Evolutionary conservation across 2,113 vertebrate species (phyloP).

Genomic region (Accipiter virgatus): DNA sequence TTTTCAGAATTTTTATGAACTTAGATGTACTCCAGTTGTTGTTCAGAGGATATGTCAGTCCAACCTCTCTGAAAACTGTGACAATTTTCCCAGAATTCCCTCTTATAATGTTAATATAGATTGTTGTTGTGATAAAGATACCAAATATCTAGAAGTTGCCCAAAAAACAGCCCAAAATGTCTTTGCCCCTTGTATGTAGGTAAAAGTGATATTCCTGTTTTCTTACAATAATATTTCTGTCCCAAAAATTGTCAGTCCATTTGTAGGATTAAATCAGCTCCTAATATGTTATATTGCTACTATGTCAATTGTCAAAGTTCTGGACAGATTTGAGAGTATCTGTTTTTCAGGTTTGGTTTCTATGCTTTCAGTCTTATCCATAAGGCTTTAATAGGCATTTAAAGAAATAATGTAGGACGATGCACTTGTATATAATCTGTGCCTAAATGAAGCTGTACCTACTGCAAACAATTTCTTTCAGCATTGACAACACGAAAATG

Average conservation of each 20-base stretch:
- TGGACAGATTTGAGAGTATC: neutral
- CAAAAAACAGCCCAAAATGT: neutral
- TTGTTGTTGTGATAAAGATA: neutral
- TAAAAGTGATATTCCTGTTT: neutral
- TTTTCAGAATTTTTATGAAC: neutral
- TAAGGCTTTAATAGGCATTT: neutral
- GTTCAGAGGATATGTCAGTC: neutral
- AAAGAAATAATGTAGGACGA: neutral
- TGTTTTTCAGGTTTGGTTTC: neutral
- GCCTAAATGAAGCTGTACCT: neutral
- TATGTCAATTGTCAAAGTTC: neutral
- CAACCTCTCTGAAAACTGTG: neutral
- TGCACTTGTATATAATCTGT: neutral
- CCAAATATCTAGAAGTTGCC: neutral
- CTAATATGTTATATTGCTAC: neutral
- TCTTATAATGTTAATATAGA: neutral
- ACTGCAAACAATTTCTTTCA: neutral
- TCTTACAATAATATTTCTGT: neutral
- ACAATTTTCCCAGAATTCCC: neutral
- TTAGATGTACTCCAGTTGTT: neutral
- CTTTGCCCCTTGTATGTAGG: neutral
- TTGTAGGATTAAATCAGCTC: neutral
- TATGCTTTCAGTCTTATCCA: neutral
- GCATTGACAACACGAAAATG: neutral
- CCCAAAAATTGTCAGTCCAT: neutral